A percentile compares a stretch with the other conserved stretches of the same genome.
Conservation (phyloP, 1,140 invertebrate genomes). For the Maconellicoccus hirsutus region DNA sequence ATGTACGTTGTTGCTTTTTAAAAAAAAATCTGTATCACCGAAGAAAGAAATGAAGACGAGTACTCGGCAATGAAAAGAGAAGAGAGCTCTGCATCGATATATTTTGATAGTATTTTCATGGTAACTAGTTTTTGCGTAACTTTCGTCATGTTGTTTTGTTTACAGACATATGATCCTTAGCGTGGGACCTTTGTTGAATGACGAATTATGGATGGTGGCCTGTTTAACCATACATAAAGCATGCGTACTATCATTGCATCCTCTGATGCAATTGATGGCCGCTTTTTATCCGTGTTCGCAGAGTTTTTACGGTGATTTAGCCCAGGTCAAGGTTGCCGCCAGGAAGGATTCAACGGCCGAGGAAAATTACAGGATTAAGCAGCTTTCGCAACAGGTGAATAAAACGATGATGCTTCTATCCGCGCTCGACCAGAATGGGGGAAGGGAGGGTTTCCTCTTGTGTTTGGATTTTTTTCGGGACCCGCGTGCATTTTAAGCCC, state of each 20-base stretch:
- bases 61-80: too few relatives aligned
- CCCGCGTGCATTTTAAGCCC: too few relatives aligned
- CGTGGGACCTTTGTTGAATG: slow-evolving; percentile 63
- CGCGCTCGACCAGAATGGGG: not conserved
- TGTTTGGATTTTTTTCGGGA: too few relatives aligned
- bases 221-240: slow-evolving; percentile 66
- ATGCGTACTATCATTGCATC: slow-evolving; percentile 67
- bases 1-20: not conserved
- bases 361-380: slow-evolving; percentile 67
- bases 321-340: slow-evolving; percentile 85
- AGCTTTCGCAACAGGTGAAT: slow-evolving; percentile 76
- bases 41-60: too few relatives aligned
- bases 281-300: slow-evolving; percentile 80
- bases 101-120: too few relatives aligned
- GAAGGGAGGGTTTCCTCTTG: too few relatives aligned
- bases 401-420: too few relatives aligned
- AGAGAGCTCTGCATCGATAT: too few relatives aligned
- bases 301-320: slow-evolving; percentile 84
- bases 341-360: slow-evolving; percentile 67
- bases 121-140: too few relatives aligned
- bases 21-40: too few relatives aligned
- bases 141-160: slow-evolving; percentile 21
- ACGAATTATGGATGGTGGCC: slow-evolving; percentile 73
- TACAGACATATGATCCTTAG: slow-evolving; percentile 69
- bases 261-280: slow-evolving; percentile 69